Evolutionary conservation across 2,888 invertebrate species (phyloP).

Genomic region (Lypha dubia): DNA sequence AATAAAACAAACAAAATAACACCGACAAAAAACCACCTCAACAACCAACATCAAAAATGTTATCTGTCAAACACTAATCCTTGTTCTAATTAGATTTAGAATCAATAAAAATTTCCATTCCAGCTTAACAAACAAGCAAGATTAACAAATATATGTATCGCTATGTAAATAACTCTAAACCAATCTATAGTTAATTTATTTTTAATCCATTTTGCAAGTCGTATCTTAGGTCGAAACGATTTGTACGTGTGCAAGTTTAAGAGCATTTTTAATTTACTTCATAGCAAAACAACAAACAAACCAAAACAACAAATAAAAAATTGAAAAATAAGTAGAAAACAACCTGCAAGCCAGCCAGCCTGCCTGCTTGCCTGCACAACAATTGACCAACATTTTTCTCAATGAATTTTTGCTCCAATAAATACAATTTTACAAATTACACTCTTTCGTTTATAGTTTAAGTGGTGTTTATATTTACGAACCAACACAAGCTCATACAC

Average conservation of each 20-base stretch:
- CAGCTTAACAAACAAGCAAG: neutral
- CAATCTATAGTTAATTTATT: constrained; percentile 51
- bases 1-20: too few species aligned
- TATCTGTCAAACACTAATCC: constrained; percentile 9
- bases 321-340: neutral
- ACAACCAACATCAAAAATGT: neutral
- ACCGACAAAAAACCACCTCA: neutral
- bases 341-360: constrained; percentile 10
- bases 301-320: neutral
- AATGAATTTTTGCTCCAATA: constrained; percentile 83
- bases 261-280: constrained; percentile 58
- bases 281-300: too few species aligned
- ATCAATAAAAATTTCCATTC: constrained; percentile 38
- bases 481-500: constrained; percentile 32
- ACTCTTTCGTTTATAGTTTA: constrained; percentile 65
- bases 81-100: constrained; percentile 38
- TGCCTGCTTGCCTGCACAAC: constrained; percentile 43
- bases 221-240: constrained; percentile 4
- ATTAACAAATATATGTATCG: neutral
- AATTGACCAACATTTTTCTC: constrained; percentile 81
- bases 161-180: constrained; percentile 27
- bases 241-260: constrained; percentile 45
- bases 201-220: constrained; percentile 37
- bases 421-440: constrained; percentile 75
- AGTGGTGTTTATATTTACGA: constrained; percentile 66